Percentiles rank a stretch among this genome's conserved stretches.
phyloP scores from a whole-genome alignment of 2,888 invertebrate species.

The Ormyrus rosae region DNA sequence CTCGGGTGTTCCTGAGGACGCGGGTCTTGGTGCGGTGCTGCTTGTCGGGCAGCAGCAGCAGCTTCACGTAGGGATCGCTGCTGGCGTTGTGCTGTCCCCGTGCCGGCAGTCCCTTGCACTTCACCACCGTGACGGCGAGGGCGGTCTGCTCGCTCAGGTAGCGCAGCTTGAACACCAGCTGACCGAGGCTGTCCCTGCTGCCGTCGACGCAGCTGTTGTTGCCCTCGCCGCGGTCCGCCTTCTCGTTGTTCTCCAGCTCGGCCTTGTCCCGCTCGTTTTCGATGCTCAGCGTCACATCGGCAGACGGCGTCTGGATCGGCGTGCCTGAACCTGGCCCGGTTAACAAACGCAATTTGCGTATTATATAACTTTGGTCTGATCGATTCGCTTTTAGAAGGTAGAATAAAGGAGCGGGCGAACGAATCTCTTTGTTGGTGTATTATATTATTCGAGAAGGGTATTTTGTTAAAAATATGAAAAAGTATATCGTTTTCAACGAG shows the following conservation, averaged over 20 bases:
- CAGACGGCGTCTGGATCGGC: conserved; percentile 69
- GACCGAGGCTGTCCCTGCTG: conserved; percentile 85
- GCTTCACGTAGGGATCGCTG: conserved; percentile 97
- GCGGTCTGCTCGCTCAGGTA: conserved; percentile 94
- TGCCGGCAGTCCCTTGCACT: conserved; percentile 91
- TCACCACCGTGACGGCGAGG: conserved; percentile 93
- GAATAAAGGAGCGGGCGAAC: too few relatives aligned
- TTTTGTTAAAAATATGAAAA: too few relatives aligned
- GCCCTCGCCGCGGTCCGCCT: conserved; percentile 71
- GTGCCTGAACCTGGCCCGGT: conserved; percentile 64
- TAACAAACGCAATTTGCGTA: too few relatives aligned
- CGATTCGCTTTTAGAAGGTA: too few relatives aligned
- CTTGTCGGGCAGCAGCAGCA: conserved; percentile 97
- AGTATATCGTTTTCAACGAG: too few relatives aligned
- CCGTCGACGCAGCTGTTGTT: conserved; percentile 75
- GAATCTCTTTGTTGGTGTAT: too few relatives aligned
- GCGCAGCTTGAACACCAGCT: conserved; percentile 91
- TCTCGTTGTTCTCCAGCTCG: conserved; percentile 79
- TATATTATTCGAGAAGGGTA: too few relatives aligned
- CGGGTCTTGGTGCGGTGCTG: conserved; percentile 98
- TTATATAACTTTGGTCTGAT: too few relatives aligned
- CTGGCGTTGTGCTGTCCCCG: conserved; percentile 88
- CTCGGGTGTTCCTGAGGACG: conserved; percentile 95
- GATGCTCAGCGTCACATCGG: conserved; percentile 64
- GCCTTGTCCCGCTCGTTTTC: conserved; percentile 79